phyloP scores from a whole-genome alignment of 2,888 invertebrate species.

The Yponomeuta plumbellus region DNA sequence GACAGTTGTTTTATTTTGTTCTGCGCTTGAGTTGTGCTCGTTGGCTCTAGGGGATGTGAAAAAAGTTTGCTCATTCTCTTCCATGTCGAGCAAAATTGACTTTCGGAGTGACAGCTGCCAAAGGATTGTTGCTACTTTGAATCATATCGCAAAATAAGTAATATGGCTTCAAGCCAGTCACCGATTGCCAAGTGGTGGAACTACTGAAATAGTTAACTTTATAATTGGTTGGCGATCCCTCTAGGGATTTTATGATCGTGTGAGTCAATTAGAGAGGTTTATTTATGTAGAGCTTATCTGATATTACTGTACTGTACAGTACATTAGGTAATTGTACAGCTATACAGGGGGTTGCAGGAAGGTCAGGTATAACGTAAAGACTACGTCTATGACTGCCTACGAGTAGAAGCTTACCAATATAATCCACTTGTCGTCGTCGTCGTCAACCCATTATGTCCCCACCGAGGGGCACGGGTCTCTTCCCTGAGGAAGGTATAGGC shows the following conservation, averaged over 20 bases:
- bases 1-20: constrained; percentile 70
- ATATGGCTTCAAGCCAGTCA: constrained; percentile 21
- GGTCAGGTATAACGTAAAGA: too few relatives aligned
- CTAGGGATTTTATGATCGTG: background rate
- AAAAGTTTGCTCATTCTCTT: constrained; percentile 53
- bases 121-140: constrained; percentile 29
- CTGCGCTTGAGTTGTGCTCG: constrained; percentile 41
- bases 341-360: too few relatives aligned
- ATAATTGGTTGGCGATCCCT: background rate
- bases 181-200: background rate
- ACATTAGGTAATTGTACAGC: background rate
- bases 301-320: background rate
- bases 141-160: constrained; percentile 16
- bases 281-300: background rate
- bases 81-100: constrained; percentile 59
- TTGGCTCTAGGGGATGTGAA: constrained; percentile 47
- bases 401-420: too few relatives aligned
- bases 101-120: constrained; percentile 61
- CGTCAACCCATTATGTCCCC: too few relatives aligned
- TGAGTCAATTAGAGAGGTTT: background rate
- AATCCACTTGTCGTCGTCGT: too few relatives aligned
- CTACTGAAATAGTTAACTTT: background rate
- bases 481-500: too few relatives aligned
- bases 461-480: too few relatives aligned
- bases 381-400: too few relatives aligned